Conservation (phyloP, 2,113 vertebrate genomes). For the Serilophus lunatus region DNA sequence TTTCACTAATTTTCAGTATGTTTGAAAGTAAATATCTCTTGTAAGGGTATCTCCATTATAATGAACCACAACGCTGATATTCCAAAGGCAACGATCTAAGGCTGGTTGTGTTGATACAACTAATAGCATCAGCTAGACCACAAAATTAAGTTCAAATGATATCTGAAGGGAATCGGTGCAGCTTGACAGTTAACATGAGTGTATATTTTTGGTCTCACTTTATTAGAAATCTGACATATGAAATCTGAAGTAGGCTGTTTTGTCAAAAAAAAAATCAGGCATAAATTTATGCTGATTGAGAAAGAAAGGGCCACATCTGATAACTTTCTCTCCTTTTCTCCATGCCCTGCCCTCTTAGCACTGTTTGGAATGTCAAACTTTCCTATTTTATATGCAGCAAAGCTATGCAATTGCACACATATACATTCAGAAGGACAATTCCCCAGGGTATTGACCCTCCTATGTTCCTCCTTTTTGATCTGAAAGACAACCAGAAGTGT, state of each 20-base stretch:
- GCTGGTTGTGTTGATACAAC: neutral
- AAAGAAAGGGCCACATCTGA: neutral
- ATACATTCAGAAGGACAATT: neutral
- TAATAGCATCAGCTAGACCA: neutral
- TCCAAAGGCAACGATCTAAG: neutral
- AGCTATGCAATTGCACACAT: neutral
- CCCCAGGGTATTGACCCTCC: neutral
- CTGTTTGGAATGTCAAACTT: neutral
- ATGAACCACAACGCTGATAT: neutral
- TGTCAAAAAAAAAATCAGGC: neutral
- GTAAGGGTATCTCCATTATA: neutral
- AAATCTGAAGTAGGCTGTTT: neutral
- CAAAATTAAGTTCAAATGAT: neutral
- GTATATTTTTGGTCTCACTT: neutral
- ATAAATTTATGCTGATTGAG: neutral
- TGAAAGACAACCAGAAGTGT: neutral
- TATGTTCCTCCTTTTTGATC: neutral
- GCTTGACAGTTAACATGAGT: neutral
- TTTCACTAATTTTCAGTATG: neutral
- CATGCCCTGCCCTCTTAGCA: neutral
- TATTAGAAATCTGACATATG: neutral
- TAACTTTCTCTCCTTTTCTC: neutral
- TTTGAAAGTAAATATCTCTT: neutral
- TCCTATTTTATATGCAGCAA: neutral
- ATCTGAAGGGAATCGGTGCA: neutral